Evolutionary conservation across 2,888 invertebrate genomes (phyloP), one percentile per base, ranked within the genome.

Genomic region (Diarsia rubi): DNA sequence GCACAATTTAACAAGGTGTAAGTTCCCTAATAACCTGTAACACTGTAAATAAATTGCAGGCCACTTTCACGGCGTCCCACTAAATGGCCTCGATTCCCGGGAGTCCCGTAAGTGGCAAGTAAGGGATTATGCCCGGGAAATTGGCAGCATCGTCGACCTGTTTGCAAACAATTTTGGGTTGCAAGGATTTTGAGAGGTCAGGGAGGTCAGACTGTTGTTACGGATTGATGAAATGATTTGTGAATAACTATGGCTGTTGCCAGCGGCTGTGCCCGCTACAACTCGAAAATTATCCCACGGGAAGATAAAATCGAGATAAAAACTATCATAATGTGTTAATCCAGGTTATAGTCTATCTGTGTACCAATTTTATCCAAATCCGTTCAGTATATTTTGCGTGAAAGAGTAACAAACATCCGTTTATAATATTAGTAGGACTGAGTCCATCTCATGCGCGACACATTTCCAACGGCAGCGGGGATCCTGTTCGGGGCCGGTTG

Each of bases 91-190:
- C 59, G 8, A 47, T 47, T 21, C 69, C 57, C 69, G 31, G 19
- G 16, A 19, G 45, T 8, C 42, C 31, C 19, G 21, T 14, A 31
- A 75, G 24, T 64, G 64, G 78, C 9, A 16, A 16, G n/a, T 64
- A 54, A 59, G 64, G 83, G 78, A 77, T 68, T 64, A 54, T 54
- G 0, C 31, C 59, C 45, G 68, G 52, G n/a, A 67, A 82, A 64
- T 68, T 67, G 67, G 78, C 37, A 67, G 5, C 49, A 24, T 42
- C 64, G 59, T 76, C 45, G 64, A 78, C 82, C 64, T 82, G 82
- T 76, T 76, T 16, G 57, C 42, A 27, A 59, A 60, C 57, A 59
- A 59, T 45, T 66, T 59, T 0, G 37, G 21, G 19, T 16, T 27
- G 31, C 45, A n/a, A 27, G 19, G 1, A 47, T 59, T 47, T 59